Evolutionary conservation across 2,113 vertebrate genomes (phyloP).

Genomic region (Calyptomena viridis): DNA sequence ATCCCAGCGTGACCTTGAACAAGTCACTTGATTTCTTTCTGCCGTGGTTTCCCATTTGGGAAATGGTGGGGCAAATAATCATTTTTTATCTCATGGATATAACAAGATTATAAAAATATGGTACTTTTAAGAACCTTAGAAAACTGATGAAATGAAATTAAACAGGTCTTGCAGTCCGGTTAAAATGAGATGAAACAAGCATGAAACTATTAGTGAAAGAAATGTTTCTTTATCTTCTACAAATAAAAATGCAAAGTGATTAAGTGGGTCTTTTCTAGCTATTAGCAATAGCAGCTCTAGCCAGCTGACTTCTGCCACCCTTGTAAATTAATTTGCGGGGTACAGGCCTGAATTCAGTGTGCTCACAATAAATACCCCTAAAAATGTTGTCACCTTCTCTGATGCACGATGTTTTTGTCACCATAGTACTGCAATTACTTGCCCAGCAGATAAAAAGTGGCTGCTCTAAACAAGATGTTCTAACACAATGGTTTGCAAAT

Average conservation of each 20-base stretch:
- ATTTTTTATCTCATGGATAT: constrained; percentile 34
- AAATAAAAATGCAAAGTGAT: constrained; percentile 61
- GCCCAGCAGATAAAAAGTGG: neutral
- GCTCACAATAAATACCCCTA: constrained; percentile 33
- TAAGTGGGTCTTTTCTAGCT: constrained; percentile 52
- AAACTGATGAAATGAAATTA: constrained; percentile 54
- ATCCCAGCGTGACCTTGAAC: neutral
- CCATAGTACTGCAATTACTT: neutral
- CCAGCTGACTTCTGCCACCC: constrained; percentile 48
- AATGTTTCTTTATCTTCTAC: constrained; percentile 59
- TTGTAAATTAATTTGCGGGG: constrained; percentile 32
- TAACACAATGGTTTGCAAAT: neutral
- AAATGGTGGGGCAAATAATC: constrained; percentile 40
- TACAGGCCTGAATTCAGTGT: constrained; percentile 5
- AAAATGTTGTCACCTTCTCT: constrained; percentile 1
- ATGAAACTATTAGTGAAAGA: constrained; percentile 50
- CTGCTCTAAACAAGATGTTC: constrained; percentile 8
- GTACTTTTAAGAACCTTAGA: constrained; percentile 50
- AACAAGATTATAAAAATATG: constrained; percentile 63
- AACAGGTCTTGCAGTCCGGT: neutral
- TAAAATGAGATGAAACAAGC: constrained; percentile 47
- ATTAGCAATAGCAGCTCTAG: constrained; percentile 28
- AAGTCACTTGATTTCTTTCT: constrained; percentile 37
- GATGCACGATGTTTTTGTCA: neutral
- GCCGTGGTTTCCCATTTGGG: constrained; percentile 10